phyloP scores from a whole-genome alignment of 2,113 vertebrate species.

The Podarcis raffonei region DNA sequence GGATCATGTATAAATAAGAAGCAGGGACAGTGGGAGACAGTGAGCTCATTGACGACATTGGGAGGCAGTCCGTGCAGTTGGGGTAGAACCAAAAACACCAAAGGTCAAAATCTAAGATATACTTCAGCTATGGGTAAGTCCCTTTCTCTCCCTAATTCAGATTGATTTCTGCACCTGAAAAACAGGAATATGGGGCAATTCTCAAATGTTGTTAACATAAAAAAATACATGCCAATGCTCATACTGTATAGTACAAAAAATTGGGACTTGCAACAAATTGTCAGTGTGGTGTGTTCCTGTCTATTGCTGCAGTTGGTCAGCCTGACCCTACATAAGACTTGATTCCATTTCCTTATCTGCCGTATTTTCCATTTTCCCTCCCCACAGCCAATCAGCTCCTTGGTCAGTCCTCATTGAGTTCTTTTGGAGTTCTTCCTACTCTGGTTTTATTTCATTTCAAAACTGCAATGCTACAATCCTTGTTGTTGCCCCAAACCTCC shows the following conservation, averaged over 20 bases:
- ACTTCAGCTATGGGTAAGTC: background rate
- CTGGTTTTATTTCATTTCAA: background rate
- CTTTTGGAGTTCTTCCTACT: background rate
- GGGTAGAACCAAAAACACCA: background rate
- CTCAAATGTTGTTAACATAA: background rate
- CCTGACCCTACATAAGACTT: background rate
- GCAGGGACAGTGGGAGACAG: background rate
- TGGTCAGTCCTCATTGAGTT: background rate
- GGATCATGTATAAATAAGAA: background rate
- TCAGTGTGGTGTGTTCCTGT: background rate
- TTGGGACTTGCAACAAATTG: no score
- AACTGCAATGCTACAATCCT: background rate
- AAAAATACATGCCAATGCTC: background rate
- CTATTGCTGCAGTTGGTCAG: background rate
- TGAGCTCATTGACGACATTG: accelerated
- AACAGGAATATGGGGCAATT: background rate
- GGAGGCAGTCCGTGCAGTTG: background rate
- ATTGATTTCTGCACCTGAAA: background rate
- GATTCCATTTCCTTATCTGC: no score
- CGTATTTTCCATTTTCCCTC: background rate
- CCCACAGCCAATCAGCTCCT: background rate
- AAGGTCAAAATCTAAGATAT: background rate
- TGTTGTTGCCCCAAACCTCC: background rate
- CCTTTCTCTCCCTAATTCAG: background rate
- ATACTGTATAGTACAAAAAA: background rate